Evolutionary conservation across 2,888 invertebrate species (phyloP).

Genomic region (Brenthis hecate): DNA sequence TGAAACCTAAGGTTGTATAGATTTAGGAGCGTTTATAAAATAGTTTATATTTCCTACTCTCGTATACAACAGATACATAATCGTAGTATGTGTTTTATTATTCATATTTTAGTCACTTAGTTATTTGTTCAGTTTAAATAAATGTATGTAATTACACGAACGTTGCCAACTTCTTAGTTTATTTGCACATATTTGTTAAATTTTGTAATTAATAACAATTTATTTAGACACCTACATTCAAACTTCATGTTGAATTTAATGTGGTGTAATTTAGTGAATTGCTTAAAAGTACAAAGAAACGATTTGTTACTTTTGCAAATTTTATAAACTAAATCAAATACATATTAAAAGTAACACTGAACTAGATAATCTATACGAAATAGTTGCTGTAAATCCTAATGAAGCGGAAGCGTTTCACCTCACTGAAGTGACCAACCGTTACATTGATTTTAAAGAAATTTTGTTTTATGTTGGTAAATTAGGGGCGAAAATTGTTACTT

Average conservation of each 20-base stretch:
- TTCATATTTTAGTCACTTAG: conserved; percentile 77
- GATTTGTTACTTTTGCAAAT: conserved; percentile 88
- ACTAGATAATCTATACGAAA: conserved; percentile 75
- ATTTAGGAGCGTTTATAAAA: conserved; percentile 49
- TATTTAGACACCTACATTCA: conserved; percentile 71
- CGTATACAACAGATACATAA: conserved; percentile 53
- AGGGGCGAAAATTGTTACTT: conserved; percentile 74
- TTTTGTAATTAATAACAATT: conserved; percentile 77
- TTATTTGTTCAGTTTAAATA: conserved; percentile 77
- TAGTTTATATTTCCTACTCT: conserved; percentile 52
- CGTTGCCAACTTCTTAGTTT: conserved; percentile 80
- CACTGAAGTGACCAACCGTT: conserved; percentile 54
- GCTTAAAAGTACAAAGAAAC: conserved; percentile 87
- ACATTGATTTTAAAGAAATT: conserved; percentile 60
- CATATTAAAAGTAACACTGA: conserved; percentile 71
- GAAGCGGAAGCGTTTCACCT: conserved; percentile 62
- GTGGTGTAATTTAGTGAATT: conserved; percentile 84
- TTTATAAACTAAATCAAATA: conserved; percentile 83
- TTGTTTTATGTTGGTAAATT: conserved; percentile 69
- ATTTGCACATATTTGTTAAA: conserved; percentile 81
- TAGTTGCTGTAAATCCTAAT: conserved; percentile 75
- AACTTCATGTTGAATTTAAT: conserved; percentile 72
- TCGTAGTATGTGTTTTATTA: conserved; percentile 67
- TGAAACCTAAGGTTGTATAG: conserved; percentile 60
- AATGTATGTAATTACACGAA: conserved; percentile 75